Base-by-base conservation (phyloP, 2,797 vertebrate species). In the Malacoraja senta region DNA sequence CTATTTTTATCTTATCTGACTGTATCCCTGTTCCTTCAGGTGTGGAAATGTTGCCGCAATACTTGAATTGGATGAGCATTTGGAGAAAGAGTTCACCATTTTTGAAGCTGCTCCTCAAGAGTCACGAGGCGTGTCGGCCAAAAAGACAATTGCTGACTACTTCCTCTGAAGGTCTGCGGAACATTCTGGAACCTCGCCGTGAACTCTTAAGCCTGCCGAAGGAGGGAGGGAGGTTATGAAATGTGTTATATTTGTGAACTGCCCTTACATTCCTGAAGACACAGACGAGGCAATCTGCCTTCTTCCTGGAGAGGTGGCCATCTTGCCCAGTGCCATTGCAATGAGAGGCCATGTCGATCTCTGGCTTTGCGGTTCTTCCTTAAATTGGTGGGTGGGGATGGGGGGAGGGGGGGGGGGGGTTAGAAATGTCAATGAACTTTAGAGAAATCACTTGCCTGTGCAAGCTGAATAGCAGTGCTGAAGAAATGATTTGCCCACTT, bases 111-210 rank as follows among this genome's bases (percentile, higher is more conserved):
- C 90, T 2, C 90, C 90, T 53, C 90, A 92, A 44, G 90, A 92
- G 1, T 92, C 90, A 29, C 71, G 90, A 76, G 90, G 90, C 35
- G 71, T 92, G 10, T 76, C 90, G 0, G 24, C 90, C 38, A 92
- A 92, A 92, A 92, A 92, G 90, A 92, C 90, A 76, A 71, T 92
- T 15, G 90, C 90, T 76, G 90, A 92, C 72, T 92, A 92, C 90
- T 92, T 92, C 8, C 90, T 92, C 90, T 92, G 90, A 92, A 92
- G 44, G 24, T 29, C 1, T 1, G 24, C 68, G n/a, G 10, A 26
- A 74, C 29, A 0, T 21, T 12, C 68, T 74, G 71, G 71, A 74
- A 92, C 38, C 58, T 58, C 21, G 10, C 21, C 3, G 8, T n/a
- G 44, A 92, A 92, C 35, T 53, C 90, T 76, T 53, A 71, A 63